Percentiles rank a stretch among this genome's conserved stretches.
phyloP scores from a whole-genome alignment of 2,888 invertebrate genomes.

The Drosophila pullipes region DNA sequence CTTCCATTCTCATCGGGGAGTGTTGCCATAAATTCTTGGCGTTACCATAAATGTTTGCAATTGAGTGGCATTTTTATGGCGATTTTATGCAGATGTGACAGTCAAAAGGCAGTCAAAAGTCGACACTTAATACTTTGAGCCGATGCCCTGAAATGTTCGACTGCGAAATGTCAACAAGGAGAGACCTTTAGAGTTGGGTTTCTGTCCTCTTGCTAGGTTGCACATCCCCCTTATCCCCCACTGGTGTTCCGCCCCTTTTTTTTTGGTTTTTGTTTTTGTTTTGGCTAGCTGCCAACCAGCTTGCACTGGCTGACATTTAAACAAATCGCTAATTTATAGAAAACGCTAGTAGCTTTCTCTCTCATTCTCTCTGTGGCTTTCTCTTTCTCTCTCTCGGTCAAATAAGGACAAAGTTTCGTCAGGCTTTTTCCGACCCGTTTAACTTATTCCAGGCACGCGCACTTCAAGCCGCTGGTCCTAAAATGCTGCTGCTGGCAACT shows the following conservation, averaged over 20 bases:
- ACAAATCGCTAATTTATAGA: constrained; percentile 80
- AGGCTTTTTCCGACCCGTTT: constrained; percentile 60
- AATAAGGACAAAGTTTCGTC: constrained; percentile 27
- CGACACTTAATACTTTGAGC: constrained; percentile 33
- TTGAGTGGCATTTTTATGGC: constrained; percentile 74
- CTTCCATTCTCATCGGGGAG: constrained; percentile 10
- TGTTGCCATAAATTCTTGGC: constrained; percentile 40
- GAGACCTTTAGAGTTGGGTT: constrained; percentile 43
- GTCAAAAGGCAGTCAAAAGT: constrained; percentile 46
- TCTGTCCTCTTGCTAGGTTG: constrained; percentile 1
- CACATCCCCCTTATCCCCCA: not conserved
- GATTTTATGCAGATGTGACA: constrained; percentile 76
- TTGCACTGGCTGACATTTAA: constrained; percentile 70
- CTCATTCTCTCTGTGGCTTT: not conserved
- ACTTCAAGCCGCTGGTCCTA: constrained; percentile 25
- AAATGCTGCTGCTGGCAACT: constrained; percentile 60
- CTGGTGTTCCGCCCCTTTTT: not conserved
- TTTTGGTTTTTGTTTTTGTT: constrained; percentile 32
- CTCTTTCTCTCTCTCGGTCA: not conserved
- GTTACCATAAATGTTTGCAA: constrained; percentile 69
- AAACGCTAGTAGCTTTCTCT: constrained; percentile 8
- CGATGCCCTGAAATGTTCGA: constrained; percentile 43
- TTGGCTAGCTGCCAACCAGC: constrained; percentile 41
- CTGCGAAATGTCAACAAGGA: constrained; percentile 73
- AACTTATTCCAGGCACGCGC: constrained; percentile 75